Evolutionary conservation across 2,113 vertebrate species (phyloP).

Genomic region (Grallaria varia): DNA sequence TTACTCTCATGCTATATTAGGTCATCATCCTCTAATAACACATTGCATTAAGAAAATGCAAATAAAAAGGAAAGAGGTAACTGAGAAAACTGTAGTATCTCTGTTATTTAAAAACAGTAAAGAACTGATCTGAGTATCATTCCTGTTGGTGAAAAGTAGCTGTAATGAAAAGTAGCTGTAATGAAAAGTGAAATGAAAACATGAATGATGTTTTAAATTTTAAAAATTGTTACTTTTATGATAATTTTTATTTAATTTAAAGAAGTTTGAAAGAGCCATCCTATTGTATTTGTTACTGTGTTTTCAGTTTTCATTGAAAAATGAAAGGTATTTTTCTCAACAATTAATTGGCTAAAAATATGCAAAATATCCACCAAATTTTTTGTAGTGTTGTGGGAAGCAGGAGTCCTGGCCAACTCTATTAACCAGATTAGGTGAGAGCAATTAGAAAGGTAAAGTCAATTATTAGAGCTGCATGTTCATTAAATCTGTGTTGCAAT

Average conservation of each 20-base stretch:
- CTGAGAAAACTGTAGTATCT: neutral
- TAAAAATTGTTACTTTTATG: fast-evolving
- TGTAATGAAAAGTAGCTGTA: neutral
- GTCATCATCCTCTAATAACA: neutral
- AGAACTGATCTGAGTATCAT: neutral
- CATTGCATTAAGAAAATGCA: neutral
- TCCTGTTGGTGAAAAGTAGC: neutral
- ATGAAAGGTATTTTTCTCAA: neutral
- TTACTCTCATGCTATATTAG: neutral
- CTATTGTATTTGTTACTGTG: neutral
- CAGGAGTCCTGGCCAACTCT: neutral
- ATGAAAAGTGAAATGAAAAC: neutral
- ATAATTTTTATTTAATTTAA: neutral
- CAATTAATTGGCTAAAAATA: neutral
- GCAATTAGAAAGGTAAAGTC: neutral
- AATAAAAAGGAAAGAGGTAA: neutral
- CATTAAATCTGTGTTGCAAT: neutral
- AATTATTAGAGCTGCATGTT: neutral
- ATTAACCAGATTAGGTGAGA: neutral
- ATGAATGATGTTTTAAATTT: neutral
- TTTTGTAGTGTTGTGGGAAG: neutral
- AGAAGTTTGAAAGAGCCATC: neutral
- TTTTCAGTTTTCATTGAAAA: neutral
- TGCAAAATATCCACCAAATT: neutral
- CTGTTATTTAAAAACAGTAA: neutral